Percentiles rank a stretch among this genome's conserved stretches.
phyloP scores from a whole-genome alignment of 2,113 vertebrate species.

The Diadophis punctatus region DNA sequence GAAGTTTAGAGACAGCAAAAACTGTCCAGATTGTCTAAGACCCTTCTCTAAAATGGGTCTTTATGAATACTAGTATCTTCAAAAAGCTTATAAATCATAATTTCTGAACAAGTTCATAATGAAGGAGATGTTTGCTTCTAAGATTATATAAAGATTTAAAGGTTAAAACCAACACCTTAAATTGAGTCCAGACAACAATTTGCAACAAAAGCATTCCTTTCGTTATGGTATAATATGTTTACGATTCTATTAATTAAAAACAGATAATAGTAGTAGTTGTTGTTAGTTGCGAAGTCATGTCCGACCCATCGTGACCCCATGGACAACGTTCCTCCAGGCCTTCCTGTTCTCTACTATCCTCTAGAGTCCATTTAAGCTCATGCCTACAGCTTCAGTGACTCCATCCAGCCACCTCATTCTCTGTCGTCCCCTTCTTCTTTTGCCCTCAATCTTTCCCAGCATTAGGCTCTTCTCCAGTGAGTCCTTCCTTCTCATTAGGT shows the following conservation, averaged over 20 bases:
- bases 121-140: background rate
- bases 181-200: background rate
- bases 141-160: background rate
- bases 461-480: too few species aligned
- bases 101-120: background rate
- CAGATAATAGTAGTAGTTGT: background rate
- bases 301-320: too few species aligned
- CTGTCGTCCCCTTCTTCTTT: too few species aligned
- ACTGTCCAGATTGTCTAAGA: background rate
- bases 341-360: too few species aligned
- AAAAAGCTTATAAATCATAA: background rate
- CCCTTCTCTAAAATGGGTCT: background rate
- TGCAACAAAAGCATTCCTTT: background rate
- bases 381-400: too few species aligned
- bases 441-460: too few species aligned
- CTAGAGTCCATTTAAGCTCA: too few species aligned
- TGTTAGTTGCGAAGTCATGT: too few species aligned
- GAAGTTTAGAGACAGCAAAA: background rate
- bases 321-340: too few species aligned
- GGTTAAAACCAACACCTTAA: background rate
- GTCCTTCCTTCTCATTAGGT: too few species aligned
- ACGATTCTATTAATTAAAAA: background rate
- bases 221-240: background rate
- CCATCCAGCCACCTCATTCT: too few species aligned
- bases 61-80: background rate